A percentile compares a stretch with the other conserved stretches of the same genome.
phyloP scores from a whole-genome alignment of 1,140 invertebrate species.

The Drosophila pectinifera region DNA sequence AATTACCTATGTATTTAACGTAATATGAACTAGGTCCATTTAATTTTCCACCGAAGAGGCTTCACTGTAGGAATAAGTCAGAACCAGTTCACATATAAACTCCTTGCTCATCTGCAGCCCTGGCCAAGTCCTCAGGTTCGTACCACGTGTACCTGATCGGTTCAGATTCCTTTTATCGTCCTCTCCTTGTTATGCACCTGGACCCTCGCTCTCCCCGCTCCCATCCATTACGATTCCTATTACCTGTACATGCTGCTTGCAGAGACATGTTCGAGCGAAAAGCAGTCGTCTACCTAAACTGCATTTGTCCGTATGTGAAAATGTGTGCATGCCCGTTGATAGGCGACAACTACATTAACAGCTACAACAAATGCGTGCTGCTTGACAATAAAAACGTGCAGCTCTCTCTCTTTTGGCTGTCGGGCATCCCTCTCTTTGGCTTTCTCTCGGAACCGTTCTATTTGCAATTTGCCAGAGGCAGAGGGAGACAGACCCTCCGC shows the following conservation, averaged over 20 bases:
- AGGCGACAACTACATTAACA: constrained; percentile 46
- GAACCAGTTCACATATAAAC: constrained; percentile 8
- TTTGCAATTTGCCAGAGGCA: constrained; percentile 47
- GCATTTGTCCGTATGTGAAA: constrained; percentile 14
- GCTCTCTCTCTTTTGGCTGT: constrained; percentile 10
- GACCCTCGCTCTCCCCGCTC: constrained; percentile 4
- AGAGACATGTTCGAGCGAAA: constrained; percentile 51
- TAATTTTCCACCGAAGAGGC: neutral
- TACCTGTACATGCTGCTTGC: constrained; percentile 59
- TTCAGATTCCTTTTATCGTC: constrained; percentile 6
- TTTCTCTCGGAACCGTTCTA: constrained; percentile 43
- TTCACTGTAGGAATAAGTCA: neutral
- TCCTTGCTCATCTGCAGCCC: neutral
- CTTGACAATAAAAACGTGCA: constrained; percentile 41
- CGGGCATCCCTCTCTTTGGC: constrained; percentile 18
- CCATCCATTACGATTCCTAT: constrained; percentile 3
- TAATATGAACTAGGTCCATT: neutral
- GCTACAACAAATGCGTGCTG: constrained; percentile 38
- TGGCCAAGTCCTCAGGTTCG: neutral
- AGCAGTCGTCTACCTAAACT: constrained; percentile 52
- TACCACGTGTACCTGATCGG: constrained; percentile 25
- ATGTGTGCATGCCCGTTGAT: constrained; percentile 5
- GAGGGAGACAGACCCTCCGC: constrained; percentile 33
- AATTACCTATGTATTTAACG: neutral
- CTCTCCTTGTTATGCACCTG: constrained; percentile 9